Evolutionary conservation across 2,888 invertebrate genomes (phyloP).

Genomic region (Osedax frankpressi): DNA sequence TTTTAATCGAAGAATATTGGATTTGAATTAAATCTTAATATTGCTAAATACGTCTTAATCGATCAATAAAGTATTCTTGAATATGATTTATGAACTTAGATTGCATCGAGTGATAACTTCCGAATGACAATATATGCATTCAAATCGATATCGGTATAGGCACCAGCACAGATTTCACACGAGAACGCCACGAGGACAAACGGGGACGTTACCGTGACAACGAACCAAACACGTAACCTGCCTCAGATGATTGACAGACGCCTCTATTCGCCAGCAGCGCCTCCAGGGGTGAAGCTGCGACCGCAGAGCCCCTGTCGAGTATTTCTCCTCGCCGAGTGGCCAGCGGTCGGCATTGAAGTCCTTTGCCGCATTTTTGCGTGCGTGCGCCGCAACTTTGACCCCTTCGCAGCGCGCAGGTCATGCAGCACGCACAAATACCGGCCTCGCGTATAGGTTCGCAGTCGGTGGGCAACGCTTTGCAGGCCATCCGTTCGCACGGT

Average conservation of each 20-base stretch:
- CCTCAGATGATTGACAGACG: background rate
- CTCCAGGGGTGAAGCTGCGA: conserved; percentile 2
- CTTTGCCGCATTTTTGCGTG: conserved; percentile 22
- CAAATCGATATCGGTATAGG: no score
- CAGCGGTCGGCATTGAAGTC: conserved; percentile 15
- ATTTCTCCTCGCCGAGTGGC: background rate
- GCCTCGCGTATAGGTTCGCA: conserved; percentile 21
- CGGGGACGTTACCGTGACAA: background rate
- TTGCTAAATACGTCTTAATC: no score
- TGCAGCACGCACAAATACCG: conserved; percentile 22
- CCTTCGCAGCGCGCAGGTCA: conserved; percentile 17
- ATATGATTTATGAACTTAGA: no score
- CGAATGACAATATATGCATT: no score
- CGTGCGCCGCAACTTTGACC: conserved; percentile 19
- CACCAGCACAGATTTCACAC: no score
- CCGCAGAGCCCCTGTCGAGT: background rate
- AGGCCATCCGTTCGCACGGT: conserved; percentile 4
- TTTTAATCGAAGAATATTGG: no score
- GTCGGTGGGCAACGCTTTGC: background rate
- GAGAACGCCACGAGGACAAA: background rate
- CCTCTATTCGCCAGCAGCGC: conserved; percentile 4
- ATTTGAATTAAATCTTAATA: no score
- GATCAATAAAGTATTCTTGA: no score
- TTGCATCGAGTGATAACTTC: no score
- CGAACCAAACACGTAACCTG: background rate